Percentiles rank a stretch among this genome's conserved stretches.
phyloP scores from a whole-genome alignment of 2,888 invertebrate genomes.

The Onthophagus sagittarius region DNA sequence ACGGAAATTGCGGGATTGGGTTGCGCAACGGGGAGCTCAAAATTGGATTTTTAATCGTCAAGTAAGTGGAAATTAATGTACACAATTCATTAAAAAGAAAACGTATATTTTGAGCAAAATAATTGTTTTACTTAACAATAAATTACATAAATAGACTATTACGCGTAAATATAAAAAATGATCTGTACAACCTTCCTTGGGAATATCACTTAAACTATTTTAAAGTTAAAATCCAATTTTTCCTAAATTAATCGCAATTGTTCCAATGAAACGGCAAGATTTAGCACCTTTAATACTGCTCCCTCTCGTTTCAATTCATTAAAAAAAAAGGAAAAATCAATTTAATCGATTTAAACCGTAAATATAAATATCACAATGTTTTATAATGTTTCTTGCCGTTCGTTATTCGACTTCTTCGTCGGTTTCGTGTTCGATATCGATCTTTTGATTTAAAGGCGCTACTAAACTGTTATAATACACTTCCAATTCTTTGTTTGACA shows the following conservation, averaged over 20 bases:
- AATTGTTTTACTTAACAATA: background rate
- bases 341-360: background rate
- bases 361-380: background rate
- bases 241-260: too few species aligned
- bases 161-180: too few species aligned
- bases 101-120: background rate
- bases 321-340: background rate
- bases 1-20: background rate
- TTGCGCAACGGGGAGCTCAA: background rate
- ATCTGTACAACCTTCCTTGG: too few species aligned
- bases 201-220: too few species aligned
- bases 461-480: conserved; percentile 38
- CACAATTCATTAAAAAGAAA: background rate
- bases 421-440: conserved; percentile 23
- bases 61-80: background rate
- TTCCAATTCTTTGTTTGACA: conserved; percentile 42
- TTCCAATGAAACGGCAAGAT: too few species aligned
- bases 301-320: too few species aligned
- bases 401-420: background rate
- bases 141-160: too few species aligned
- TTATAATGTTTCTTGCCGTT: background rate
- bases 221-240: too few species aligned
- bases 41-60: background rate
- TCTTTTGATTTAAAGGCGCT: conserved; percentile 30
- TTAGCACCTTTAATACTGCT: too few species aligned